phyloP scores from a whole-genome alignment of 2,113 vertebrate species.

The Capreolus pygargus region DNA sequence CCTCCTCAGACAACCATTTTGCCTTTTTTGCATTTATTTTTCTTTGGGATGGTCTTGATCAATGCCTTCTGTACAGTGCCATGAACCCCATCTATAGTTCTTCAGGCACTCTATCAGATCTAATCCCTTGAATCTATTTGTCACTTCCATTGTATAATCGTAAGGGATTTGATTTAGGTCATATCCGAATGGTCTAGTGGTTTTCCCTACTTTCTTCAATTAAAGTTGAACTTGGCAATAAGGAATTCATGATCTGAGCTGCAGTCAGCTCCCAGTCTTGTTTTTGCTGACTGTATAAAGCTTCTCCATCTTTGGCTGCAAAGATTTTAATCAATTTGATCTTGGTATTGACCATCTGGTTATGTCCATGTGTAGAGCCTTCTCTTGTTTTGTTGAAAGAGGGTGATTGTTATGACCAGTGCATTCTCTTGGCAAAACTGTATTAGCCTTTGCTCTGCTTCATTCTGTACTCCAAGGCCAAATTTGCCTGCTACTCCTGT shows the following conservation, averaged over 20 bases:
- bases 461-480: not conserved
- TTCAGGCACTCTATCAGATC: not conserved
- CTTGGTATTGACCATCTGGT: not conserved
- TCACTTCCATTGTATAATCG: not conserved
- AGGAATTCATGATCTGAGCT: not conserved
- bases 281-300: not conserved
- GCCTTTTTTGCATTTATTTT: not conserved
- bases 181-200: not conserved
- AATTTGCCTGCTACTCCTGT: not conserved
- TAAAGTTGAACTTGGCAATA: not conserved
- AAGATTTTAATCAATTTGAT: not conserved
- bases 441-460: not conserved
- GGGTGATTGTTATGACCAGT: not conserved
- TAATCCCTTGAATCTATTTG: not conserved
- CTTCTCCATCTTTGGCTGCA: not conserved
- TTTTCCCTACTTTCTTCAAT: not conserved
- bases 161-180: not conserved
- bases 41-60: not conserved
- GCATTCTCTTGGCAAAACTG: not conserved
- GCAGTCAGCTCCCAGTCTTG: not conserved
- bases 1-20: not conserved
- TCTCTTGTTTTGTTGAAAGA: not conserved
- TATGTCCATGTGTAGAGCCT: not conserved
- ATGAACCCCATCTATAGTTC: accelerated
- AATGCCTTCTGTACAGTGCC: not conserved